Evolutionary conservation across 2,888 invertebrate genomes (phyloP).

Genomic region (Dione vanillae): DNA sequence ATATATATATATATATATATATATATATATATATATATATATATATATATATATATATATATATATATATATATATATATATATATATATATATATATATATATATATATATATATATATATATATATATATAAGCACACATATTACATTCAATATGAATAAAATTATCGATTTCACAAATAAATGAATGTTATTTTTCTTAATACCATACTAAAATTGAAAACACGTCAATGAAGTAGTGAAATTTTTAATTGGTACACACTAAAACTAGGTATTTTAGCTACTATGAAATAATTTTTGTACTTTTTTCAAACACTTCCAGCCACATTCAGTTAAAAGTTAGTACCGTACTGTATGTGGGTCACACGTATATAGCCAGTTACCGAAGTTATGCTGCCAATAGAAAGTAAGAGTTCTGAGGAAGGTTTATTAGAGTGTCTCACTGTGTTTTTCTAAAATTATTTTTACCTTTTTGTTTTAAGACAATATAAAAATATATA

Average conservation of each 20-base stretch:
- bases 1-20: no score
- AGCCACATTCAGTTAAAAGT: constrained; percentile 34
- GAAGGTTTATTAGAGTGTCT: constrained; percentile 1
- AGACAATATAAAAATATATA: no score
- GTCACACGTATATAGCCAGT: constrained; percentile 32
- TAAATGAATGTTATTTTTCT: neutral
- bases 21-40: no score
- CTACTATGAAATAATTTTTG: neutral
- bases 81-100: no score
- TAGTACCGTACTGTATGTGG: constrained; percentile 27
- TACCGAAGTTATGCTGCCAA: constrained; percentile 31
- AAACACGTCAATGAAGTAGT: neutral
- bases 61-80: no score
- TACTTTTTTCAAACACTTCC: constrained; percentile 15
- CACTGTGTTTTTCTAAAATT: neutral
- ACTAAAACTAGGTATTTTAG: neutral
- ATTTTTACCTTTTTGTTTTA: neutral
- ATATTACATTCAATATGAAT: no score
- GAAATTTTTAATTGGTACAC: constrained; percentile 14
- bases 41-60: no score
- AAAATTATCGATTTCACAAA: no score
- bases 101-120: no score
- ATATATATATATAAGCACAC: no score
- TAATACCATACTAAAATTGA: neutral
- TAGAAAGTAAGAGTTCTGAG: constrained; percentile 31